phyloP scores from a whole-genome alignment of 2,113 vertebrate species.

The Laticauda laticaudata region DNA sequence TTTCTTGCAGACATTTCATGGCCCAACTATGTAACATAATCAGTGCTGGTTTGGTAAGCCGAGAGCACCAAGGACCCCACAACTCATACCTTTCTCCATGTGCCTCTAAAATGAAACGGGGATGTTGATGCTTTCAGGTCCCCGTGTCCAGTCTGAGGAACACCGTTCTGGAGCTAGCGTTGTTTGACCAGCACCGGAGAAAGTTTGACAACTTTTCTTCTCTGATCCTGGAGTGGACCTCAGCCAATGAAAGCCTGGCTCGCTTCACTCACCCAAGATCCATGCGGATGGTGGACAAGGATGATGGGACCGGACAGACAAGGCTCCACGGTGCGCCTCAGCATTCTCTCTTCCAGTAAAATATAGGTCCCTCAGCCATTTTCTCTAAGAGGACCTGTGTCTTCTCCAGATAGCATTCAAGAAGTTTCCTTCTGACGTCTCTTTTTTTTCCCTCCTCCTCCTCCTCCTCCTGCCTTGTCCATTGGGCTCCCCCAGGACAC shows the following conservation, averaged over 20 bases:
- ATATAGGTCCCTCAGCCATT: neutral
- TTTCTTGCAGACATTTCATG: too few relatives aligned
- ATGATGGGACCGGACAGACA: constrained; percentile 66
- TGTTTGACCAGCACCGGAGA: constrained; percentile 66
- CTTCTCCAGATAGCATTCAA: neutral
- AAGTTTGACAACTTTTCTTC: constrained; percentile 73
- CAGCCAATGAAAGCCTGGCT: constrained; percentile 63
- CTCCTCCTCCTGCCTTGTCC: too few relatives aligned
- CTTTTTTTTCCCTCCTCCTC: neutral
- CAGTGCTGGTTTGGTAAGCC: too few relatives aligned
- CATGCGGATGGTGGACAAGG: constrained; percentile 54
- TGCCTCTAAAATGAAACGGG: neutral
- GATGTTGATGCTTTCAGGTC: constrained; percentile 49
- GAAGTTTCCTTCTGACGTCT: neutral
- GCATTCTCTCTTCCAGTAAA: neutral
- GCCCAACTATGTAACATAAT: too few relatives aligned
- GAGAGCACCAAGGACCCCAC: neutral
- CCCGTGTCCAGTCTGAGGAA: constrained; percentile 62
- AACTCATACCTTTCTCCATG: neutral
- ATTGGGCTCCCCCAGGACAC: constrained; percentile 47
- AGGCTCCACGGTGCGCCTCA: constrained; percentile 62
- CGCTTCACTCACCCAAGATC: constrained; percentile 50
- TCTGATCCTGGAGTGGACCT: constrained; percentile 64
- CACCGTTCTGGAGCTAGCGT: constrained; percentile 59
- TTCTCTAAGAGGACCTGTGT: neutral